phyloP scores from a whole-genome alignment of 1,140 invertebrate species.

The Ridgeia piscesae region DNA sequence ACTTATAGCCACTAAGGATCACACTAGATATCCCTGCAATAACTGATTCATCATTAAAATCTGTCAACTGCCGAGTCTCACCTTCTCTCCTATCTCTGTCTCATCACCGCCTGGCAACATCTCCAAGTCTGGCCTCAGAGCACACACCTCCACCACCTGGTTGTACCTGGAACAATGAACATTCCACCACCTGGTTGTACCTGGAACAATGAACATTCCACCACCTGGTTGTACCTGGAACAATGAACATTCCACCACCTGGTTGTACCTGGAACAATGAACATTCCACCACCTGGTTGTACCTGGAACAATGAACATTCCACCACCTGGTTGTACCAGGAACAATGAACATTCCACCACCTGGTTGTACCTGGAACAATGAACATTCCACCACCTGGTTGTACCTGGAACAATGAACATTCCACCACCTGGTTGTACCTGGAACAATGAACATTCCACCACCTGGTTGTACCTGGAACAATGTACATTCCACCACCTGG shows the following conservation, averaged over 20 bases:
- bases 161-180: neutral
- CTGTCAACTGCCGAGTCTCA: too few species aligned
- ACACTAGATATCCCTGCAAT: too few species aligned
- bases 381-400: neutral
- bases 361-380: neutral
- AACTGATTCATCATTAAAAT: too few species aligned
- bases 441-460: too few species aligned
- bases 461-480: neutral
- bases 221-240: conserved; percentile 58
- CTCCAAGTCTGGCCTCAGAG: conserved; percentile 55
- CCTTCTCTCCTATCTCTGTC: conserved; percentile 65
- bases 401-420: too few species aligned
- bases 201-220: conserved; percentile 68
- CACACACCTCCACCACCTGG: conserved; percentile 73
- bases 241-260: conserved; percentile 31
- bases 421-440: too few species aligned
- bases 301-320: neutral
- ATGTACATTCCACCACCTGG: too few species aligned
- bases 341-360: conserved; percentile 70
- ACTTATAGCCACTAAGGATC: too few species aligned
- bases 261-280: conserved; percentile 57
- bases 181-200: conserved; percentile 44
- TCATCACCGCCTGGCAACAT: conserved; percentile 58
- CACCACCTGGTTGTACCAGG: conserved; percentile 46
- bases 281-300: conserved; percentile 70